phyloP scores from a whole-genome alignment of 2,888 invertebrate genomes.

The Drepana falcataria region DNA sequence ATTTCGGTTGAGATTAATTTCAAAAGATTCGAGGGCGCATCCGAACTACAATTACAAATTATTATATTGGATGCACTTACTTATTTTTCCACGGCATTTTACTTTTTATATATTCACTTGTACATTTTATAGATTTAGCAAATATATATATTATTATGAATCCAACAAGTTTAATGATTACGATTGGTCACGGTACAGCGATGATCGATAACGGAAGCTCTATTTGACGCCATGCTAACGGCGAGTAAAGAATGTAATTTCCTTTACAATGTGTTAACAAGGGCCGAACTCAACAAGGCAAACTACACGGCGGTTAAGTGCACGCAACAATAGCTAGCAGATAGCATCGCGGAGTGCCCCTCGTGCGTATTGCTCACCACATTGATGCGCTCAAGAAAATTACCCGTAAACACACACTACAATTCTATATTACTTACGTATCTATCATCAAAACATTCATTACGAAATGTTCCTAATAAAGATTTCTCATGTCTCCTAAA shows the following conservation, averaged over 20 bases:
- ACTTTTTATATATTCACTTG: too few species aligned
- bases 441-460: neutral
- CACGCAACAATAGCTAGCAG: slow-evolving; percentile 70
- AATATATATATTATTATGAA: too few species aligned
- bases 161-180: slow-evolving; percentile 49
- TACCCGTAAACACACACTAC: neutral
- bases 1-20: slow-evolving; percentile 63
- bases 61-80: too few species aligned
- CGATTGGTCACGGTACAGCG: slow-evolving; percentile 63
- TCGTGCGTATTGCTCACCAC: slow-evolving; percentile 28
- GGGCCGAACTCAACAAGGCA: slow-evolving; percentile 54
- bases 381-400: slow-evolving; percentile 7
- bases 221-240: slow-evolving; percentile 54
- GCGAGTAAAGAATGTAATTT: slow-evolving; percentile 74
- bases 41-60: slow-evolving; percentile 51
- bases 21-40: slow-evolving; percentile 62
- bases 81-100: too few species aligned
- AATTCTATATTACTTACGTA: neutral
- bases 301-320: slow-evolving; percentile 70
- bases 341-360: slow-evolving; percentile 67
- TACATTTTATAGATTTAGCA: too few species aligned
- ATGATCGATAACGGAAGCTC: slow-evolving; percentile 69
- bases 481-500: neutral
- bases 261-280: slow-evolving; percentile 77
- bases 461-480: neutral